phyloP scores from a whole-genome alignment of 2,797 vertebrate species.

The Betta splendens region DNA sequence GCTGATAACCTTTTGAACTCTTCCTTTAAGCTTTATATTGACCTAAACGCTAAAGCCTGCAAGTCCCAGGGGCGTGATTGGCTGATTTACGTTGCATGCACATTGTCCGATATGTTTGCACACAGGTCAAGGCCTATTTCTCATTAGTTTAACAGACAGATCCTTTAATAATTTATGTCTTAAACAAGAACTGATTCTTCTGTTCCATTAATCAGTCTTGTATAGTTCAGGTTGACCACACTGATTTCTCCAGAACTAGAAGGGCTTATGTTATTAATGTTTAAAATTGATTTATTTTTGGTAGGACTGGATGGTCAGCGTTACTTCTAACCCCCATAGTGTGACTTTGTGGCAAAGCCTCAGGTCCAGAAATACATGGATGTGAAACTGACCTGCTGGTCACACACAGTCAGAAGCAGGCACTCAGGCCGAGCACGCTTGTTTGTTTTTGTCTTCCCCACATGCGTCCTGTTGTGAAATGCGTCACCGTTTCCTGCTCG shows the following conservation, averaged over 20 bases:
- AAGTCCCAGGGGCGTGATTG: slow-evolving; percentile 14
- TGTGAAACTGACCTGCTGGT: slow-evolving; percentile 14
- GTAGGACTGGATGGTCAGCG: not conserved
- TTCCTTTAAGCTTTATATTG: slow-evolving; percentile 48
- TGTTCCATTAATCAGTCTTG: too few species aligned
- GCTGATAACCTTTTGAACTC: slow-evolving; percentile 68
- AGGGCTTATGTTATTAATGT: not conserved
- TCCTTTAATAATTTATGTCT: too few species aligned
- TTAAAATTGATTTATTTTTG: not conserved
- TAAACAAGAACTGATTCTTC: too few species aligned
- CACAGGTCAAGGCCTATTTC: not conserved
- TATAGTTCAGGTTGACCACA: too few species aligned
- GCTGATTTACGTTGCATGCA: not conserved
- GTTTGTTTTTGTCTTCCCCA: slow-evolving; percentile 40
- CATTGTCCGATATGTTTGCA: not conserved
- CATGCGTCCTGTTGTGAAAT: slow-evolving; percentile 44
- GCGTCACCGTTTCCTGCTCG: slow-evolving; percentile 33
- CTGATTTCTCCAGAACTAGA: too few species aligned
- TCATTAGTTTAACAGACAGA: not conserved
- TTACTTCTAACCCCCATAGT: not conserved
- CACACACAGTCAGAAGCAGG: slow-evolving; percentile 22
- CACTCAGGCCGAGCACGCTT: slow-evolving; percentile 32
- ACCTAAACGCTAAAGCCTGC: slow-evolving; percentile 32
- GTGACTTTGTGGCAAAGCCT: slow-evolving; percentile 15
- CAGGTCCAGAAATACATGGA: slow-evolving; percentile 34